Conservation (phyloP, 2,888 invertebrate genomes). For the Morpho helenor region DNA sequence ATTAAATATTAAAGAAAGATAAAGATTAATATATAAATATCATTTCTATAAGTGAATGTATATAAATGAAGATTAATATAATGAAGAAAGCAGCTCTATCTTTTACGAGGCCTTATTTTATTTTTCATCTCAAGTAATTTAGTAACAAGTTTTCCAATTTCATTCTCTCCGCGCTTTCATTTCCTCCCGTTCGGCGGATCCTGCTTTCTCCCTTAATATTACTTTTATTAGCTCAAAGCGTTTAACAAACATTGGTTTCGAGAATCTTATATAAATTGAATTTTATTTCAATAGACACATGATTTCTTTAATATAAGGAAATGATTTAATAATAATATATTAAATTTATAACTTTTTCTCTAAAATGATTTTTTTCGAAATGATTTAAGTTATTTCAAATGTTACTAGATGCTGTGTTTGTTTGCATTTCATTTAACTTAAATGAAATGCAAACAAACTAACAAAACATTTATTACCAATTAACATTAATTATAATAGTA, state of each 20-base stretch:
- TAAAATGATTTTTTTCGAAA: not conserved
- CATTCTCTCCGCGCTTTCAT: constrained; percentile 75
- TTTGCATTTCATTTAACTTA: too few species aligned
- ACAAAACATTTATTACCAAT: too few species aligned
- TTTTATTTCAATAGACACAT: constrained; percentile 51
- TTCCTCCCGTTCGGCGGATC: constrained; percentile 53
- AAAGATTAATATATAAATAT: too few species aligned
- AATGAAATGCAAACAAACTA: too few species aligned
- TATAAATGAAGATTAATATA: constrained; percentile 32
- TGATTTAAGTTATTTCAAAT: not conserved
- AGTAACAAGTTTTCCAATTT: constrained; percentile 79
- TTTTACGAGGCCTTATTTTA: constrained; percentile 63
- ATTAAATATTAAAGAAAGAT: too few species aligned
- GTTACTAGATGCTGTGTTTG: too few species aligned
- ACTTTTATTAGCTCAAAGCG: constrained; percentile 76
- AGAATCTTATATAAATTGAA: constrained; percentile 63
- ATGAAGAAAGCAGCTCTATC: constrained; percentile 50
- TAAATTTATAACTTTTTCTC: not conserved
- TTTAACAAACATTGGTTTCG: constrained; percentile 74
- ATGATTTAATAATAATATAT: constrained; percentile 2
- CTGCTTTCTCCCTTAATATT: constrained; percentile 61
- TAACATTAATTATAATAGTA: too few species aligned
- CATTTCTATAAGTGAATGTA: too few species aligned
- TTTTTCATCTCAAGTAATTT: constrained; percentile 70
- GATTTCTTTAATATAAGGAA: constrained; percentile 22